Percentiles rank a stretch among this genome's conserved stretches.
These are phyloP conservation scores for Anastrepha ludens DNA, from an alignment of 1,140 invertebrate genomes.

Conservation along the genomic window DNA sequence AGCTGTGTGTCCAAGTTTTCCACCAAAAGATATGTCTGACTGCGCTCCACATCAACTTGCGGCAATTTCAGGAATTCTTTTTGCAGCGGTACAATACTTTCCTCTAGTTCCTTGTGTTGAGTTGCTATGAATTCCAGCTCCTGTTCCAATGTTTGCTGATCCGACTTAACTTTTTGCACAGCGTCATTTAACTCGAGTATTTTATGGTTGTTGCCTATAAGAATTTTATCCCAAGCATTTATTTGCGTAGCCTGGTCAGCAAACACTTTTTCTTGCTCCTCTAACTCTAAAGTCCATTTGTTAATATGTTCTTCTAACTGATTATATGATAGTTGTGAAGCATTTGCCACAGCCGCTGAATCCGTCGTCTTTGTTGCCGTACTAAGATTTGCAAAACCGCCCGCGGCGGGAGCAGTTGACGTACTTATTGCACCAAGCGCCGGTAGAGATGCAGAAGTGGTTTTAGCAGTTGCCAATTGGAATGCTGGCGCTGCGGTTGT, in stretches of 20 bases:
- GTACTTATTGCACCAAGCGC: slow-evolving; percentile 60
- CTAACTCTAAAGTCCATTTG: slow-evolving; percentile 95
- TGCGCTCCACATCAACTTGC: slow-evolving; percentile 88
- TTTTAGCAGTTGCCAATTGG: slow-evolving; percentile 60
- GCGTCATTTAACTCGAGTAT: slow-evolving; percentile 90
- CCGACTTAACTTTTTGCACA: slow-evolving; percentile 89
- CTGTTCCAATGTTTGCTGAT: slow-evolving; percentile 92
- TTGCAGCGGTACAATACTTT: slow-evolving; percentile 89
- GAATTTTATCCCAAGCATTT: slow-evolving; percentile 93
- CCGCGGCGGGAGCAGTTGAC: slow-evolving; percentile 56
- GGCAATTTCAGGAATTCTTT: slow-evolving; percentile 83
- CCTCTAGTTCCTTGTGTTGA: slow-evolving; percentile 94
- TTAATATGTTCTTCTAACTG: slow-evolving; percentile 95
- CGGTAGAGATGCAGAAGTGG: slow-evolving; percentile 61
- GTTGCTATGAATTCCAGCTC: slow-evolving; percentile 95
- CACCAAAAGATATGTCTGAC: slow-evolving; percentile 89
- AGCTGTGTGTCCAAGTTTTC: slow-evolving; percentile 94
- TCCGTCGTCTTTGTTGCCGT: slow-evolving; percentile 56
- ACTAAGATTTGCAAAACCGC: slow-evolving; percentile 49
- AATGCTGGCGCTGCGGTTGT: neutral
- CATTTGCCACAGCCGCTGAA: slow-evolving; percentile 41
- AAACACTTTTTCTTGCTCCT: slow-evolving; percentile 95
- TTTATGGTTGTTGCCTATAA: slow-evolving; percentile 94
- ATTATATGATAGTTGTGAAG: slow-evolving; percentile 82
- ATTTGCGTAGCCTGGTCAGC: slow-evolving; percentile 95